Percentiles rank a stretch among this genome's conserved stretches.
phyloP scores from a whole-genome alignment of 2,113 vertebrate genomes.

The Megaceryle maxima region DNA sequence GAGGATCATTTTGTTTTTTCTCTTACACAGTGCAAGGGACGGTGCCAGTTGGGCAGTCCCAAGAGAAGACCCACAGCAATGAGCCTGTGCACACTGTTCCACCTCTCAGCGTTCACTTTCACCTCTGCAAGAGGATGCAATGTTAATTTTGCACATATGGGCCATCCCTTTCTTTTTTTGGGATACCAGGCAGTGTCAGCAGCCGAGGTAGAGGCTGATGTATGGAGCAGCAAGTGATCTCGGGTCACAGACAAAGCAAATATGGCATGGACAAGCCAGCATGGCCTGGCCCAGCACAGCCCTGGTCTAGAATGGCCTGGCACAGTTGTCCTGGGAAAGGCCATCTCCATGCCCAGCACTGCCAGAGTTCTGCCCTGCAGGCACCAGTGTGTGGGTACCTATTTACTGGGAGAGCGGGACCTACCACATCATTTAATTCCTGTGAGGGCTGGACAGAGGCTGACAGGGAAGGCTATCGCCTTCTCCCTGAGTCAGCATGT shows the following conservation, averaged over 20 bases:
- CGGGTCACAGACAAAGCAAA: no score
- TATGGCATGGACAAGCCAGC: background rate
- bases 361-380: background rate
- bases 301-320: no score
- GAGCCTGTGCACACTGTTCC: background rate
- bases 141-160: no score
- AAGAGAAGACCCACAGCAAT: fast-evolving
- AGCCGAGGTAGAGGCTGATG: background rate
- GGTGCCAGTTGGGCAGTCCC: fast-evolving
- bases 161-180: background rate
- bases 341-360: background rate
- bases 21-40: fast-evolving
- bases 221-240: fast-evolving
- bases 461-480: background rate
- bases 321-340: no score
- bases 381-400: no score
- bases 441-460: background rate
- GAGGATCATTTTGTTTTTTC: background rate
- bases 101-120: background rate
- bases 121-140: background rate
- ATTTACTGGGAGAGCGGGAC: background rate
- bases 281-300: no score
- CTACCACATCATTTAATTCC: no score
- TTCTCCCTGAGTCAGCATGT: background rate
- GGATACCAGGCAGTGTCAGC: fast-evolving